A percentile compares a stretch with the other conserved stretches of the same genome.
phyloP scores from a whole-genome alignment of 2,888 invertebrate genomes.

The Chalcosyrphus nemorum region DNA sequence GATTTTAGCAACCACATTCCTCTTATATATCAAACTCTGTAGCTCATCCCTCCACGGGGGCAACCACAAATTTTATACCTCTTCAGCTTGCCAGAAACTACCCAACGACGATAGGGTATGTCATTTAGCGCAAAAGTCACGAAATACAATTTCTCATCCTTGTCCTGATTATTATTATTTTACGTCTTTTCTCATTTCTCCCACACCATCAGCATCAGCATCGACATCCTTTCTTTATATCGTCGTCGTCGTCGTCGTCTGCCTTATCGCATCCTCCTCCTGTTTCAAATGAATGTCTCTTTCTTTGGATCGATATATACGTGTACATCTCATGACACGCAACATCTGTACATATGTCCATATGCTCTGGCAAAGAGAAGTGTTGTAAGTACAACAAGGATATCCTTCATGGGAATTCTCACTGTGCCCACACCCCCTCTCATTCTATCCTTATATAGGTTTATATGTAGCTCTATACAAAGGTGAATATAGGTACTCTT shows the following conservation, averaged over 20 bases:
- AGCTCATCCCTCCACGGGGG: not conserved
- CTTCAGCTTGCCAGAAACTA: no score
- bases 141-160: not conserved
- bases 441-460: not conserved
- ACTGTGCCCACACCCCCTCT: not conserved
- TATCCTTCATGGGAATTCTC: conserved; percentile 70
- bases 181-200: not conserved
- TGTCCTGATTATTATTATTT: conserved; percentile 2
- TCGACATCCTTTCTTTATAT: conserved; percentile 50
- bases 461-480: conserved; percentile 31
- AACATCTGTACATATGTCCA: conserved; percentile 66
- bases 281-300: conserved; percentile 47
- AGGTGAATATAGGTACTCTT: conserved; percentile 57
- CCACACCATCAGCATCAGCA: no score
- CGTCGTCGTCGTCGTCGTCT: conserved; percentile 37
- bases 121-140: not conserved
- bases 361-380: conserved; percentile 59
- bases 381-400: conserved; percentile 68
- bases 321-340: conserved; percentile 47
- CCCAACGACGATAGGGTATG: not conserved
- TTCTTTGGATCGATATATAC: conserved; percentile 49
- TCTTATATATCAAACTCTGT: no score
- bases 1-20: no score
- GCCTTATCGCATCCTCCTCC: conserved; percentile 44
- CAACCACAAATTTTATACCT: not conserved